Conservation (phyloP, 2,113 vertebrate genomes). For the Pachyramphus minor region DNA sequence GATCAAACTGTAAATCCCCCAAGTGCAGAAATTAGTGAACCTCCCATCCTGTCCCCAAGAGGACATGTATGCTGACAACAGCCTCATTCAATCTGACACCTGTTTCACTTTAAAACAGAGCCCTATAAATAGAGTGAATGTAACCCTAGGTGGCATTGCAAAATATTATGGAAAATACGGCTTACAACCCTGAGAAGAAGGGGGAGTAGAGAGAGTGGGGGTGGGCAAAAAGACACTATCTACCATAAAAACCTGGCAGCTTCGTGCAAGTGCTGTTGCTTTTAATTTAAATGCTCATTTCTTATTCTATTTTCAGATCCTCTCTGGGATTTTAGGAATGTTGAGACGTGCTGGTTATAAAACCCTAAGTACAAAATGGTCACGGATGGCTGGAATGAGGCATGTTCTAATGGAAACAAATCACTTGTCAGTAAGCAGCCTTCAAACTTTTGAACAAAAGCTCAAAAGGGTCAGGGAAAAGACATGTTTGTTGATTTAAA, state of each 20-base stretch:
- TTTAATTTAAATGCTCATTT: slow-evolving; percentile 75
- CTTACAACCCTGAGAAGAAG: slow-evolving; percentile 38
- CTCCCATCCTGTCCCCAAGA: not conserved
- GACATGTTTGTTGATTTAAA: slow-evolving; percentile 34
- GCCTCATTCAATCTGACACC: slow-evolving; percentile 37
- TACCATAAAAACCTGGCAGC: slow-evolving; percentile 60
- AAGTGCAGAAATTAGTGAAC: not conserved
- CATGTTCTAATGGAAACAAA: slow-evolving; percentile 68
- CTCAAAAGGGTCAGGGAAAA: slow-evolving; percentile 52
- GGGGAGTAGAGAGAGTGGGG: not conserved
- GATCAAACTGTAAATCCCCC: not conserved
- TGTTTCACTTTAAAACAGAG: slow-evolving; percentile 41
- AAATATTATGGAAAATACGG: slow-evolving; percentile 31
- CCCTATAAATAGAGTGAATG: slow-evolving; percentile 22
- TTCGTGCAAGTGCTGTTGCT: slow-evolving; percentile 62
- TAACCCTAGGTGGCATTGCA: slow-evolving; percentile 13
- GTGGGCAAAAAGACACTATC: slow-evolving; percentile 45
- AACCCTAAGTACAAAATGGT: slow-evolving; percentile 64
- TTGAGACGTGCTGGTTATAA: slow-evolving; percentile 68
- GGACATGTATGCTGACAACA: not conserved
- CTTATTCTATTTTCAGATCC: slow-evolving; percentile 78
- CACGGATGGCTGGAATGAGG: slow-evolving; percentile 62
- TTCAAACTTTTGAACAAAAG: slow-evolving; percentile 56
- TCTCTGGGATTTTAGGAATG: slow-evolving; percentile 78
- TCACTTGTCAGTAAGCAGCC: slow-evolving; percentile 65